These are phyloP conservation scores for Drosophila barbarae DNA, from an alignment of 2,888 invertebrate species.

Conservation along the genomic window DNA sequence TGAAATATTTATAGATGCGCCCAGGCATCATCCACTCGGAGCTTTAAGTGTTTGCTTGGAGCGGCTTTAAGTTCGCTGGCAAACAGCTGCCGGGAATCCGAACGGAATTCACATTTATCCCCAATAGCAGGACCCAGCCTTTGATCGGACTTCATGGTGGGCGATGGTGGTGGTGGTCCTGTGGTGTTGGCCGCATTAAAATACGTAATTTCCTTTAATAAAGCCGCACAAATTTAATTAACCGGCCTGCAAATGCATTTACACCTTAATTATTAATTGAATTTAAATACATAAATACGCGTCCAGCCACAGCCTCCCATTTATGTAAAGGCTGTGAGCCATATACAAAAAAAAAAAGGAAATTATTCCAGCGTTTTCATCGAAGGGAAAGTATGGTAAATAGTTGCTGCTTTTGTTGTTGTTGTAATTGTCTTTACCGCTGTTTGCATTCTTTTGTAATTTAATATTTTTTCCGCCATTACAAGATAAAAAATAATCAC, in stretches of 20 bases:
- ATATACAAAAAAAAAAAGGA: slow-evolving; percentile 6
- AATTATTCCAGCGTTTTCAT: slow-evolving; percentile 27
- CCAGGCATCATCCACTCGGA: slow-evolving; percentile 22
- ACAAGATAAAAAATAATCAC: slow-evolving; percentile 24
- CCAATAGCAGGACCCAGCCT: slow-evolving; percentile 7
- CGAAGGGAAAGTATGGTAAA: slow-evolving; percentile 22
- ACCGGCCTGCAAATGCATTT: slow-evolving; percentile 76
- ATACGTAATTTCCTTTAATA: slow-evolving; percentile 74
- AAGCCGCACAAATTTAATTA: slow-evolving; percentile 76
- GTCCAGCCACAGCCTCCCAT: slow-evolving; percentile 5
- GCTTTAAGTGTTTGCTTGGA: slow-evolving; percentile 39
- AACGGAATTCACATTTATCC: slow-evolving; percentile 38
- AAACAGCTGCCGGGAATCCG: slow-evolving; percentile 34
- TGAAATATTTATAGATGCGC: slow-evolving; percentile 70
- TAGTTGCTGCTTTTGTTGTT: slow-evolving; percentile 12
- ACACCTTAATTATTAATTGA: slow-evolving; percentile 77
- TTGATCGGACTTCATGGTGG: slow-evolving; percentile 22
- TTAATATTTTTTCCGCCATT: slow-evolving; percentile 34
- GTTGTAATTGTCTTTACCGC: slow-evolving; percentile 29
- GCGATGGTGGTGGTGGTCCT: slow-evolving; percentile 39
- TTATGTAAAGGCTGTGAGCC: slow-evolving; percentile 7
- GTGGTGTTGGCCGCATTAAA: slow-evolving; percentile 57
- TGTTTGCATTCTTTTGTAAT: slow-evolving; percentile 35
- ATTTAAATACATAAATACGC: slow-evolving; percentile 64
- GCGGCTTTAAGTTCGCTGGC: slow-evolving; percentile 33